These are phyloP conservation scores for Umimayanthus chanpuru DNA, from an alignment of 92 coral and sea anemone species.

Conservation along the genomic window DNA sequence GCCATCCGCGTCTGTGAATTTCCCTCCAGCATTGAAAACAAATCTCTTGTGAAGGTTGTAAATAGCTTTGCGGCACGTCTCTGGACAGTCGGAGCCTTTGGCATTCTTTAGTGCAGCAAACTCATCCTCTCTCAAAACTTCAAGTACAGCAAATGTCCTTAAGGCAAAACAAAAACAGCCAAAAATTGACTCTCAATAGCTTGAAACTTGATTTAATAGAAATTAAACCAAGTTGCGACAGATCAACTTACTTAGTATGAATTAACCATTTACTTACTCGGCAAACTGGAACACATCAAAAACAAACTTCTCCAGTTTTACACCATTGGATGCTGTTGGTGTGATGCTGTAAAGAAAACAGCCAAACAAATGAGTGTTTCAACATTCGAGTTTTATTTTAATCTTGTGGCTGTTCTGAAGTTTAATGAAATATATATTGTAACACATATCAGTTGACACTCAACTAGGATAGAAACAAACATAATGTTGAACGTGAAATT, in stretches of 20 bases:
- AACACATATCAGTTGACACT: no score
- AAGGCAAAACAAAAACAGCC: background rate
- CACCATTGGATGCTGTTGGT: constrained; percentile 79
- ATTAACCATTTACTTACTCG: constrained; percentile 62
- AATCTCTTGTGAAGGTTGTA: constrained; percentile 75
- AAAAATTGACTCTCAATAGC: background rate
- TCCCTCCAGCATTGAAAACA: constrained; percentile 84
- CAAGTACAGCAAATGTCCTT: constrained; percentile 92
- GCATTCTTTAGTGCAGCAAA: constrained; percentile 93
- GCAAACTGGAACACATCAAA: constrained; percentile 97
- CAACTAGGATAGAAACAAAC: no score
- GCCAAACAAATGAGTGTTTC: background rate
- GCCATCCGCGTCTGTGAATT: constrained; percentile 73
- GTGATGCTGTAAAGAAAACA: constrained; percentile 53
- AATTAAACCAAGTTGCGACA: no score
- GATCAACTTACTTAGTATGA: background rate
- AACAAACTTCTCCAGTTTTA: constrained; percentile 96
- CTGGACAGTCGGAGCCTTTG: constrained; percentile 86
- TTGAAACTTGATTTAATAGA: background rate
- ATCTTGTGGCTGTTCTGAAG: no score
- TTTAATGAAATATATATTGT: no score
- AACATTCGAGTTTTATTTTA: no score
- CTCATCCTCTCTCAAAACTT: constrained; percentile 88
- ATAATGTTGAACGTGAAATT: no score
- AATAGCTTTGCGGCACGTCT: constrained; percentile 70